Conservation (phyloP, 2,888 invertebrate species). For the Eupithecia abbreviata region DNA sequence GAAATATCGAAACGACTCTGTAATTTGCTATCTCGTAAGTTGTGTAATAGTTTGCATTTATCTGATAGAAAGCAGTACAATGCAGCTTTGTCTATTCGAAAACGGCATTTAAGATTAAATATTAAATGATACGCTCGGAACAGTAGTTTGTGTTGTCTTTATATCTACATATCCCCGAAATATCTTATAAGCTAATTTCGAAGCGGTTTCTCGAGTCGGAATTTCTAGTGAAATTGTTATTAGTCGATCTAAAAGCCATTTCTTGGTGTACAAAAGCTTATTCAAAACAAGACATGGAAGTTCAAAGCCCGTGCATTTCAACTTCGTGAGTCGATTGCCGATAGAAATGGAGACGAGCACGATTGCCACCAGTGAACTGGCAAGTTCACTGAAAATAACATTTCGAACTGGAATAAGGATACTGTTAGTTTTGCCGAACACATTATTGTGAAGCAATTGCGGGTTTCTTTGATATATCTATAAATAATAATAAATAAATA, state of each 20-base stretch:
- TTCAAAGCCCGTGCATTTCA: slow-evolving; percentile 38
- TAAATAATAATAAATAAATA: too few relatives aligned
- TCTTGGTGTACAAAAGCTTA: slow-evolving; percentile 24
- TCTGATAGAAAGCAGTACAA: slow-evolving; percentile 76
- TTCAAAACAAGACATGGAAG: slow-evolving; percentile 35
- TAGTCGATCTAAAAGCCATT: slow-evolving; percentile 1
- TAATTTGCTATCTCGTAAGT: slow-evolving; percentile 59
- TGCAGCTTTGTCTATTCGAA: slow-evolving; percentile 50
- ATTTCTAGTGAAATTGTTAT: background rate
- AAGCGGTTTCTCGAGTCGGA: background rate
- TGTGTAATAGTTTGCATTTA: slow-evolving; percentile 66
- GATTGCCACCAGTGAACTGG: slow-evolving; percentile 69
- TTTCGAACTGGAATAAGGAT: slow-evolving; percentile 51
- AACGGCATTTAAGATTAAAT: slow-evolving; percentile 55
- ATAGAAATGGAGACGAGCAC: slow-evolving; percentile 74
- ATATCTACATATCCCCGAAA: background rate
- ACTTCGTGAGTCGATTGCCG: slow-evolving; percentile 74
- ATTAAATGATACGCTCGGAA: slow-evolving; percentile 4
- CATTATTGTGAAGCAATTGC: slow-evolving; percentile 18
- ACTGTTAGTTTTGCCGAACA: slow-evolving; percentile 36
- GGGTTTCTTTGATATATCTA: slow-evolving; percentile 4
- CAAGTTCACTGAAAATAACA: slow-evolving; percentile 61
- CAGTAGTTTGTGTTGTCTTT: background rate
- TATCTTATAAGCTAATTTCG: background rate
- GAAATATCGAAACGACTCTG: slow-evolving; percentile 51